These are phyloP conservation scores for Mobula birostris DNA, from an alignment of 2,113 vertebrate genomes.

Conservation along the genomic window DNA sequence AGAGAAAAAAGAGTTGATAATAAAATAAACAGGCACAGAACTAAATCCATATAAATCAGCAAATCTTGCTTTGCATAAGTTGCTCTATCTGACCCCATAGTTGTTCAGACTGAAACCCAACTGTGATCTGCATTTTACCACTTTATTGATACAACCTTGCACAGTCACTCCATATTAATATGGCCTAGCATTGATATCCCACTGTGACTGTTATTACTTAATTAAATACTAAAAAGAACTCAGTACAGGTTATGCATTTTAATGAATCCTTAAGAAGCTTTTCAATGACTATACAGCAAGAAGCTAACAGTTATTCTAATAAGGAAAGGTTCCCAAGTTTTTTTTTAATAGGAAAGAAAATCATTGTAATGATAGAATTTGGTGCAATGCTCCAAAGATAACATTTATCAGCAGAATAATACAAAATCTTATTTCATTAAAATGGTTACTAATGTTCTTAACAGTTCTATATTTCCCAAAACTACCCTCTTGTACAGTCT, in stretches of 20 bases:
- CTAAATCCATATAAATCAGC: background rate
- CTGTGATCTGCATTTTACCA: background rate
- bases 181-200: background rate
- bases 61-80: background rate
- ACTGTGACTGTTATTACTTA: background rate
- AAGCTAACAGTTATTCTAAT: background rate
- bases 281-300: background rate
- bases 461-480: background rate
- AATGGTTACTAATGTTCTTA: background rate
- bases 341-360: background rate
- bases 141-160: background rate
- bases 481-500: background rate
- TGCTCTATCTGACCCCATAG: background rate
- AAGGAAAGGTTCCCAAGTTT: background rate
- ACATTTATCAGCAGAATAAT: conserved; percentile 1
- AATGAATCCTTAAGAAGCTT: background rate
- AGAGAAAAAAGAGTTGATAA: background rate
- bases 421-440: background rate
- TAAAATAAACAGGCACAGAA: background rate
- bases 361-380: background rate
- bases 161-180: background rate
- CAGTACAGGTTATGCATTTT: background rate
- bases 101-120: background rate
- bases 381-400: conserved; percentile 9
- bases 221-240: background rate